Base-by-base conservation (phyloP, 2,113 vertebrate species). In the Pitta sordida region DNA sequence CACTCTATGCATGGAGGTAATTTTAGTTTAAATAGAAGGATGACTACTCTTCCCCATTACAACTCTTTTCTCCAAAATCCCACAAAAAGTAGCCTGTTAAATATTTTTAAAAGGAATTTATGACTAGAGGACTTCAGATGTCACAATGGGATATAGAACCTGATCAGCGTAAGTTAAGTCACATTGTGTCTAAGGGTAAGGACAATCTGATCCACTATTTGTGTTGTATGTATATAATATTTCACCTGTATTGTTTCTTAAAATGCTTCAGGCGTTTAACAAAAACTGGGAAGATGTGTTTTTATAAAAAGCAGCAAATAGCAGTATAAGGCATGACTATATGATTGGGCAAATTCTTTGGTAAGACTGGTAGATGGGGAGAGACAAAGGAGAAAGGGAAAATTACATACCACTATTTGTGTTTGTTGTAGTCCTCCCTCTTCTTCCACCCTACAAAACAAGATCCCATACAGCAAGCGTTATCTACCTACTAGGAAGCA, bases 381-480 rank as follows among this genome's bases (percentile, higher is more conserved):
- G 84, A 93, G 81, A 94, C 91, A 96, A 95, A 96, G 90, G 85
- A 95, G 76, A 94, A 94, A 96, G 95, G 95, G 88, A 96, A 96
- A 95, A 80, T 97, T 97, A 97, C 96, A 95, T 97, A 96, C 96
- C 97, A 96, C 96, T 97, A 96, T 97, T 93, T 96, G 95, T 87
- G 95, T 95, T 96, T 96, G 97, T 93, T 97, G 96, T 94, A 92
- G 96, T 97, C 97, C 91, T 96, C 95, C 96, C 96, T 95, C 97
- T 97, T 97, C 96, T 95, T 97, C 91, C 96, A 96, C 71, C 96
- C 97, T 97, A 97, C 95, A 97, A 97, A 97, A 97, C 80, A 97
- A 97, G 97, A 97, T 97, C 90, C 97, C 97, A 97, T 96, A 97
- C 27, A 96, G 97, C 95, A 97, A 96, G 95, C 1, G 94, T 97